phyloP scores from a whole-genome alignment of 2,888 invertebrate genomes.

The Dinocampus coccinellae region DNA sequence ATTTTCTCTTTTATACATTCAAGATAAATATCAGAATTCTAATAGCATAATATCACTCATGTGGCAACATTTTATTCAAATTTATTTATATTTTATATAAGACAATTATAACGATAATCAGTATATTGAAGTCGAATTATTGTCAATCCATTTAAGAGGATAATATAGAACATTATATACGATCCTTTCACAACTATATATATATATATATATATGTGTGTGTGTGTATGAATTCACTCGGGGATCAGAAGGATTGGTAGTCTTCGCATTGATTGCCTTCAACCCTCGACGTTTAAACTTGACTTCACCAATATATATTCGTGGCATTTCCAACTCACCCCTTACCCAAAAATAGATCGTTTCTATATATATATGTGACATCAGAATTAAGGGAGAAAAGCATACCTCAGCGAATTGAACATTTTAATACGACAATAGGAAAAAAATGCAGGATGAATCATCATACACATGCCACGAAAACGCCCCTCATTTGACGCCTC shows the following conservation, averaged over 20 bases:
- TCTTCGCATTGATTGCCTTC: slow-evolving; percentile 22
- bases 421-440: slow-evolving; percentile 40
- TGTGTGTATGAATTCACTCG: neutral
- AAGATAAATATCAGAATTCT: no score
- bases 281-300: slow-evolving; percentile 12
- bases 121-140: neutral
- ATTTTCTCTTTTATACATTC: no score
- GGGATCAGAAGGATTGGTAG: neutral
- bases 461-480: slow-evolving; percentile 23
- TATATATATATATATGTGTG: no score
- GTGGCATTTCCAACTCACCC: slow-evolving; percentile 5
- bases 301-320: slow-evolving; percentile 13
- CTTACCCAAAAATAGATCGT: neutral
- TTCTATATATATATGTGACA: slow-evolving; percentile 7
- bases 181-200: neutral
- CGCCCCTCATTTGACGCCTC: slow-evolving; percentile 25
- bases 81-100: neutral
- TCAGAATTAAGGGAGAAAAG: slow-evolving; percentile 23
- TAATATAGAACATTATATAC: neutral
- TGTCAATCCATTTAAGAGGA: neutral
- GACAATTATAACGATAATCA: neutral
- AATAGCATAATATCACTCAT: no score
- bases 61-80: neutral
- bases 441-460: slow-evolving; percentile 34
- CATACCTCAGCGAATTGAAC: slow-evolving; percentile 41